Base-by-base conservation (phyloP, 2,797 vertebrate species). In the Arremon aurantiirostris region DNA sequence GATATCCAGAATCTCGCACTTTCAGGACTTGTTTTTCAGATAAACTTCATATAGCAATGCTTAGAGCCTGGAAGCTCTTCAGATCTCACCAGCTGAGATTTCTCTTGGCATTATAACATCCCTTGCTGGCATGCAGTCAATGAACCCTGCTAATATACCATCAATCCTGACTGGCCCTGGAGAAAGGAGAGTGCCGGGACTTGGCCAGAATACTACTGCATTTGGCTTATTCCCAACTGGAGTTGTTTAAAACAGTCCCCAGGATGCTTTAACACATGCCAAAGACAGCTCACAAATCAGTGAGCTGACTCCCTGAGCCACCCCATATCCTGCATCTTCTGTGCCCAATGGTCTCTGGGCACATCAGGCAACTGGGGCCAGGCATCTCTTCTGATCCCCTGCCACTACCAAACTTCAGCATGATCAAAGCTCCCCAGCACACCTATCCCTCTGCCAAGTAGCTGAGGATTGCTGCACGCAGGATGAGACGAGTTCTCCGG, bases 211-310 rank as follows among this genome's bases (percentile, higher is more conserved):
- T 18, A 95, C 71, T 75, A 69, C 94, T 94, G 73, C 17, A 24
- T 39, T 95, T 95, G 95, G 94, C 89, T 92, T 94, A 94, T 96
- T 93, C 94, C 87, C 95, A 97, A 56, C 41, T 89, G 95, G 94
- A 94, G 80, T 50, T 90, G 93, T 94, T 96, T 94, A 86, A 96
- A 97, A 79, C 70, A 76, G 80, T 89, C 94, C 77, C 49, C 73
- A 79, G 91, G 85, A 91, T 94, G 82, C 80, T 94, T 89, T 86
- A 90, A 73, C 0, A 19, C 47, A 30, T 91, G 89, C 93, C 93
- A 96, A 96, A 96, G 93, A 60, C 73, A 97, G 87, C 75, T 93
- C 91, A 80, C 82, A 90, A 95, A 82, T 46, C 88, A 92, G 81
- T 3, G 34, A 92, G 86, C 37, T 82, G 63, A 69, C 52, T 93